A percentile compares a stretch with the other conserved stretches of the same genome.
Conservation (phyloP, 2,888 invertebrate species). For the Drosophila subsilvestris region DNA sequence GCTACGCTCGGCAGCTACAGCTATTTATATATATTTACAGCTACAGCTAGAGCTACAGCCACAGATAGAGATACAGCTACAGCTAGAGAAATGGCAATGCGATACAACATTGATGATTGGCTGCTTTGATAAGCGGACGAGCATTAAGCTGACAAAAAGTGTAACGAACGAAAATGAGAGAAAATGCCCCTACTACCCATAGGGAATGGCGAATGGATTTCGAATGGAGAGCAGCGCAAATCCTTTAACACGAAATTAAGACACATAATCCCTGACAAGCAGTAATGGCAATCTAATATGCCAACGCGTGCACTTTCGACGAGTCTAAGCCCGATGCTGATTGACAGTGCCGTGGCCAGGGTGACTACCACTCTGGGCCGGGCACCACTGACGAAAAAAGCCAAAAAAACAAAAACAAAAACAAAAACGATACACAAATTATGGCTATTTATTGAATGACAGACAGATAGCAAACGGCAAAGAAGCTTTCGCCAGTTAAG, state of each 20-base stretch:
- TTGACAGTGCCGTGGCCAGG: slow-evolving; percentile 55
- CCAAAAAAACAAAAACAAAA: background rate
- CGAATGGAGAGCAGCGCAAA: slow-evolving; percentile 58
- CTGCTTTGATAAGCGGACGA: slow-evolving; percentile 70
- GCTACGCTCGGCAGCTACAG: slow-evolving; percentile 52
- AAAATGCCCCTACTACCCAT: slow-evolving; percentile 40
- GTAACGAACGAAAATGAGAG: slow-evolving; percentile 58
- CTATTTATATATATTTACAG: background rate
- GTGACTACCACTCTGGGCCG: slow-evolving; percentile 8
- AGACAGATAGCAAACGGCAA: slow-evolving; percentile 28
- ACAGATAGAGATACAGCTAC: background rate
- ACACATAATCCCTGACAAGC: slow-evolving; percentile 77
- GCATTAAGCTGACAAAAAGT: slow-evolving; percentile 77
- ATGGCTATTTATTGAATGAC: slow-evolving; percentile 26
- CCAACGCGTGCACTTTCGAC: slow-evolving; percentile 75
- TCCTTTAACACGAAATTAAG: slow-evolving; percentile 79
- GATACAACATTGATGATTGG: slow-evolving; percentile 75
- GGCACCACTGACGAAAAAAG: background rate
- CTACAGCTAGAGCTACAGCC: background rate
- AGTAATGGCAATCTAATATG: slow-evolving; percentile 79
- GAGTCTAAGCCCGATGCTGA: slow-evolving; percentile 59
- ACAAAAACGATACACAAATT: slow-evolving; percentile 29
- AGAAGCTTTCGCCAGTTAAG: slow-evolving; percentile 40
- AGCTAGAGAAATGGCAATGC: slow-evolving; percentile 31
- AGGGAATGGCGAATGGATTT: slow-evolving; percentile 1